Conservation (phyloP, 2,797 vertebrate species). For the Carcharodon carcharias region DNA sequence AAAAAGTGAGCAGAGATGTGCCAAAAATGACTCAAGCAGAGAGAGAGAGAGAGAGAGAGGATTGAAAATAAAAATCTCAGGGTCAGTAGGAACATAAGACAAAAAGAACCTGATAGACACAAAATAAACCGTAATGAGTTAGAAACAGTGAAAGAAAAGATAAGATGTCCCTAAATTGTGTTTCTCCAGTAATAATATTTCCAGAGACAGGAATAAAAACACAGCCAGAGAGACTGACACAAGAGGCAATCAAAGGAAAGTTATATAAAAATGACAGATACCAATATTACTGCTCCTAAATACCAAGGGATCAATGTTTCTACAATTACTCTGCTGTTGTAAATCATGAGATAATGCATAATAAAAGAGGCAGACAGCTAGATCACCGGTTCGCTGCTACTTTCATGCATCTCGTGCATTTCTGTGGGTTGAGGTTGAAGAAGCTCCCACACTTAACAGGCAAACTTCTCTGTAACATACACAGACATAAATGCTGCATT, state of each 20-base stretch:
- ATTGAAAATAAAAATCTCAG: not conserved
- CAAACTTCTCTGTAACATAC: not conserved
- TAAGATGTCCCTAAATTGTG: not conserved
- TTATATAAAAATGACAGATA: not conserved
- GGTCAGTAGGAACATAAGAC: not conserved
- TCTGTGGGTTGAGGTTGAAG: not conserved
- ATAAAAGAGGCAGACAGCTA: not conserved
- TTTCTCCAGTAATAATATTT: not conserved
- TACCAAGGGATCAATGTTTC: not conserved
- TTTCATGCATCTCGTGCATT: not conserved
- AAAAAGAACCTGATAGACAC: not conserved
- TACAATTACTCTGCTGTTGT: not conserved
- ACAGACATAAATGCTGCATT: not conserved
- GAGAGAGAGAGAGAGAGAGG: not conserved
- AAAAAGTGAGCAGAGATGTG: not conserved
- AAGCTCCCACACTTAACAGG: not conserved
- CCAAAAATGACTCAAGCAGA: not conserved
- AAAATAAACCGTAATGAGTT: not conserved
- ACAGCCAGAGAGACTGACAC: not conserved
- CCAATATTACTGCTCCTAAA: not conserved
- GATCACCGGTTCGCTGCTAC: not conserved
- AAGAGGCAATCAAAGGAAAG: not conserved
- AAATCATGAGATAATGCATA: not conserved
- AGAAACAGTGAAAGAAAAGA: not conserved
- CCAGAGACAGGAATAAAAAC: not conserved